These are phyloP conservation scores for Nomada ruficornis DNA, from an alignment of 2,888 invertebrate genomes.

Conservation along the genomic window DNA sequence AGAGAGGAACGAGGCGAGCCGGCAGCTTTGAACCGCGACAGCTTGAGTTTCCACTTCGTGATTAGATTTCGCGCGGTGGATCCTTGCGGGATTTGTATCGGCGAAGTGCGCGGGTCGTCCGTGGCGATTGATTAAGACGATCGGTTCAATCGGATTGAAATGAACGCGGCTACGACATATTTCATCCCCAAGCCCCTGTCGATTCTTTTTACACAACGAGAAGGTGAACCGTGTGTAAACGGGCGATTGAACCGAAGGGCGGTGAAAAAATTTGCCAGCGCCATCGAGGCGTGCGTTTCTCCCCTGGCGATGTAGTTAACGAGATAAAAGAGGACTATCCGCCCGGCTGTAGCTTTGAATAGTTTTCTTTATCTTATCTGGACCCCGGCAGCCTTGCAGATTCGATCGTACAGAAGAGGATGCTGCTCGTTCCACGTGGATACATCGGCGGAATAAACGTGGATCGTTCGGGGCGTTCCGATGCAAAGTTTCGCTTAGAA, in stretches of 20 bases:
- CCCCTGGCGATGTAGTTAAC: slow-evolving; percentile 32
- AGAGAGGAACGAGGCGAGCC: not conserved
- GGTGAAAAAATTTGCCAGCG: slow-evolving; percentile 35
- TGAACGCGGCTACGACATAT: slow-evolving; percentile 63
- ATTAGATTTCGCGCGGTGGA: slow-evolving; percentile 44
- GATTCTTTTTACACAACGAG: slow-evolving; percentile 6
- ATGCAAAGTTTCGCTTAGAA: not conserved
- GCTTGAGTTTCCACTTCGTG: slow-evolving; percentile 19
- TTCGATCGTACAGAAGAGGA: not conserved
- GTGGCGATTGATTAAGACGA: slow-evolving; percentile 32
- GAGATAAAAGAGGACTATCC: slow-evolving; percentile 13
- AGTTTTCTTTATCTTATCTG: slow-evolving; percentile 35
- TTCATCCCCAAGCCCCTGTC: slow-evolving; percentile 1
- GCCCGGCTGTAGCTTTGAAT: slow-evolving; percentile 33
- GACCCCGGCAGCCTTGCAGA: not conserved
- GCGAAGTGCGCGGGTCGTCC: slow-evolving; percentile 7
- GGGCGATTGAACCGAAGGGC: slow-evolving; percentile 14
- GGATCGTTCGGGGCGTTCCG: not conserved
- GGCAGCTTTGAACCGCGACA: not conserved
- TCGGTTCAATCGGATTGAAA: slow-evolving; percentile 69
- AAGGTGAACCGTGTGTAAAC: not conserved
- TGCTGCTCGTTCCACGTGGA: not conserved
- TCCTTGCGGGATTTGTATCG: slow-evolving; percentile 31
- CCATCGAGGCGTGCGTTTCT: slow-evolving; percentile 27
- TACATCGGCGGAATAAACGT: not conserved